A percentile compares a stretch with the other conserved stretches of the same genome.
Evolutionary conservation across 1,140 invertebrate genomes (phyloP).

Genomic region (Heliconius hewitsoni): DNA sequence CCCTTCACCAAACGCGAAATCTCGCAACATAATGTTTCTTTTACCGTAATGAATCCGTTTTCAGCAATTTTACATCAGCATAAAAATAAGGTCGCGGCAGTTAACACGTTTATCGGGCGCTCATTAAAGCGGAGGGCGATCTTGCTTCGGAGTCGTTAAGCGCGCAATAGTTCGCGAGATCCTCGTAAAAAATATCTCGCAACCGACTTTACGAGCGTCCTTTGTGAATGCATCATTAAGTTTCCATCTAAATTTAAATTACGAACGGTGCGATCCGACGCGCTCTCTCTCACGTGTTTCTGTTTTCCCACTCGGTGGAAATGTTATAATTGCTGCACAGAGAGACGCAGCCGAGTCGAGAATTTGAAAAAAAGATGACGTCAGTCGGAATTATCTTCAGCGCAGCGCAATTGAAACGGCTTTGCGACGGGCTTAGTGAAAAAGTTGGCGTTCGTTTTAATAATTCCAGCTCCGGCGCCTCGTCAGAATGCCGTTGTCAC

Average conservation of each 20-base stretch:
- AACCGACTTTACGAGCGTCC: conserved; percentile 80
- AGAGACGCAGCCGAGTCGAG: conserved; percentile 76
- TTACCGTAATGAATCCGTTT: conserved; percentile 74
- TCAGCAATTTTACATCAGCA: conserved; percentile 77
- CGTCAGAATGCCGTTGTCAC: conserved; percentile 81
- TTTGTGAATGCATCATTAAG: conserved; percentile 81
- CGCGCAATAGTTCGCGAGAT: conserved; percentile 81
- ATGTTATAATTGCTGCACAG: conserved; percentile 81
- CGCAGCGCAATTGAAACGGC: conserved; percentile 81
- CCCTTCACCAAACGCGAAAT: conserved; percentile 43
- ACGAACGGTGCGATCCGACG: conserved; percentile 75
- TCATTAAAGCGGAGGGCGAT: conserved; percentile 80
- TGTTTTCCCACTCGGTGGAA: conserved; percentile 79
- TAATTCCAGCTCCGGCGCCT: conserved; percentile 80
- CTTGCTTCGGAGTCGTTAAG: conserved; percentile 80
- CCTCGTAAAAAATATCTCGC: conserved; percentile 81
- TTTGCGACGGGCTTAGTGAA: conserved; percentile 80
- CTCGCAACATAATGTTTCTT: conserved; percentile 53
- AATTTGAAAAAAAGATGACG: conserved; percentile 81
- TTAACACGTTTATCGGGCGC: conserved; percentile 80
- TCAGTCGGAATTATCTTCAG: conserved; percentile 81
- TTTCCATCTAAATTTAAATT: conserved; percentile 82
- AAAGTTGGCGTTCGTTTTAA: conserved; percentile 82
- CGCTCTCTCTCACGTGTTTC: conserved; percentile 77
- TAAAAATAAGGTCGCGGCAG: conserved; percentile 80